Evolutionary conservation across 2,113 vertebrate genomes (phyloP).

Genomic region (Zosterops japonicus): DNA sequence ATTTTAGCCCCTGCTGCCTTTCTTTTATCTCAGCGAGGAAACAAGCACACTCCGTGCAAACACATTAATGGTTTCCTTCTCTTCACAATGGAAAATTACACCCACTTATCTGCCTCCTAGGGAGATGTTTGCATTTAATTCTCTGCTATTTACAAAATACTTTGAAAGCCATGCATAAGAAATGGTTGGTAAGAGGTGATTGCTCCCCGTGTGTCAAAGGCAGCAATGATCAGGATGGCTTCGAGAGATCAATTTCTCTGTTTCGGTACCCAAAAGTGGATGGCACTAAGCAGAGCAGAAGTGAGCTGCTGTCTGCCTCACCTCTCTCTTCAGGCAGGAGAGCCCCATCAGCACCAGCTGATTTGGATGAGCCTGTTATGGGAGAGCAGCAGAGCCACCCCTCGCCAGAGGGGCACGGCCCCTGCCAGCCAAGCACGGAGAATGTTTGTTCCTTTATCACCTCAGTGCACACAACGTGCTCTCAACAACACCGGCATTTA

Average conservation of each 20-base stretch:
- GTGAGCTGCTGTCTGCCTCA: background rate
- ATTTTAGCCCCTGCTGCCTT: background rate
- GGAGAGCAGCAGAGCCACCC: background rate
- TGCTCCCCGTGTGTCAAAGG: rapidly evolving
- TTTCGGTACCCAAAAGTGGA: background rate
- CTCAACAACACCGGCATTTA: rapidly evolving
- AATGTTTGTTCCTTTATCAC: background rate
- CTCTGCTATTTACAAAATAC: background rate
- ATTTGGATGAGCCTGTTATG: background rate
- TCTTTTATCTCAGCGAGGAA: background rate
- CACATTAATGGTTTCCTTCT: background rate
- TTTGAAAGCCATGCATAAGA: background rate
- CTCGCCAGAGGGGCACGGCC: rapidly evolving
- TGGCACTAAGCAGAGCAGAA: background rate
- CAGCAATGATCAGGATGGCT: background rate
- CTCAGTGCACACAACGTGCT: background rate
- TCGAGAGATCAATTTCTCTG: background rate
- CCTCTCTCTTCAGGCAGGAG: background rate
- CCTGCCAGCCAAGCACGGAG: background rate
- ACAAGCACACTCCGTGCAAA: background rate
- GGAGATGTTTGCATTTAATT: background rate
- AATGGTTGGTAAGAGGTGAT: background rate
- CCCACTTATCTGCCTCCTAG: background rate
- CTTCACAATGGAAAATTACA: background rate
- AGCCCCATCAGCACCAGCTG: background rate